These are phyloP conservation scores for Cordilura impudica DNA, from an alignment of 2,888 invertebrate species.

Conservation along the genomic window DNA sequence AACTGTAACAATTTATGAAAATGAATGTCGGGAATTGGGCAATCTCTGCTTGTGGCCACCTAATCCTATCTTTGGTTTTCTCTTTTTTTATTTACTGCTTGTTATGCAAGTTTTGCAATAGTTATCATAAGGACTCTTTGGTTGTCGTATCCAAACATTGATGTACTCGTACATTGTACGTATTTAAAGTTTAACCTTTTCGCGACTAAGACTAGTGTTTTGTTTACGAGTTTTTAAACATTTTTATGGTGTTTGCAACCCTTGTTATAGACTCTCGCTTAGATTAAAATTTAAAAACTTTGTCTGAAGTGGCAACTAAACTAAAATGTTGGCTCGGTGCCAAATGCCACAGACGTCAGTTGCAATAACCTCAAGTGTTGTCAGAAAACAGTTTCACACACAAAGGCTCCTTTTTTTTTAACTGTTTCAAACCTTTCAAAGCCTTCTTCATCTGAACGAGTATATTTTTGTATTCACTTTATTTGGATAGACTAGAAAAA, in stretches of 20 bases:
- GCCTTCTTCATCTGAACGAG: conserved; percentile 2
- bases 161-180: too few relatives aligned
- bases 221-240: neutral
- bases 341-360: conserved; percentile 61
- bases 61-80: neutral
- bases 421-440: conserved; percentile 3
- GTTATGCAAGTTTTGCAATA: too few relatives aligned
- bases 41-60: neutral
- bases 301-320: conserved; percentile 59
- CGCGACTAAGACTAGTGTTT: neutral
- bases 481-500: conserved; percentile 12
- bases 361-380: conserved; percentile 58
- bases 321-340: conserved; percentile 56
- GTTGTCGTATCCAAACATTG: neutral
- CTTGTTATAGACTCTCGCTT: conserved; percentile 43
- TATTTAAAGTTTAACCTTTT: conserved; percentile 41
- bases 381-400: conserved; percentile 47
- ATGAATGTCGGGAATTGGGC: too few relatives aligned
- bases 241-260: neutral
- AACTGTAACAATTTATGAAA: too few relatives aligned
- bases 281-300: conserved; percentile 57
- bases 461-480: conserved; percentile 17
- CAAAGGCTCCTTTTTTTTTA: conserved; percentile 1
- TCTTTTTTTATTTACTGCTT: neutral
- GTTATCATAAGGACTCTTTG: conserved; percentile 16